Evolutionary conservation across 23 tunicate species (phyloP), one percentile per base, ranked within the genome.

Genomic region (Ascidia mentula): DNA sequence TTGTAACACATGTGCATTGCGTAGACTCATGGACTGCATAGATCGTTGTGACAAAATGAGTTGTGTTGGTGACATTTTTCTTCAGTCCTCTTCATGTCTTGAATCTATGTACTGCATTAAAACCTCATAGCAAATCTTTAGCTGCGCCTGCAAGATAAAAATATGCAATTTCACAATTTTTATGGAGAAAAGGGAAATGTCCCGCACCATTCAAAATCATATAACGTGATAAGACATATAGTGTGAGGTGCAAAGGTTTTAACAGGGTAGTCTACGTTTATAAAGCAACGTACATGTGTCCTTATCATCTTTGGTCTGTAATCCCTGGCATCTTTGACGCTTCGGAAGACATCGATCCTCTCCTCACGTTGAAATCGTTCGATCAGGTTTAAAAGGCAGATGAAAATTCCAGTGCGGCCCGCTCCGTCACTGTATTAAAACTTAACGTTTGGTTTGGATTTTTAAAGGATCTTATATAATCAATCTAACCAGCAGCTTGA

Each of bases 341-440:
- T 24, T 13, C 98, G 82, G 69, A 85, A 81, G 45, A 93, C 84
- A 46, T 93, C 98, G 72, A 93, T 75, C 34, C 79, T 59, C 26
- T 77, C 39, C 65, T 93, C 98, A 33, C 85, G 72, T 13, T 71
- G 40, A 37, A 84, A 45, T 26, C 90, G 81, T 40, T 84, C 89
- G 17, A 88, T 40, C 31, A 85, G 60, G 69, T 88, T 88, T 12
- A 84, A 38, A 37, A 93, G 38, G 34, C 87, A 37, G 69, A 92
- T 88, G 35, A 93, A 81, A 6, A 88, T 78, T 26, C 98, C 98
- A 34, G 89, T 82, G 32, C 86, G 45, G 2, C 98, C 98, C 18
- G 85, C 87, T 37, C 98, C 98, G 78, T 93, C 92, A 30, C 98
- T 93, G 69, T n/a, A n/a, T n/a, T n/a, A n/a, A n/a, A 26, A 69